Conservation (phyloP, 1,140 invertebrate species). For the Diuraphis noxia region DNA sequence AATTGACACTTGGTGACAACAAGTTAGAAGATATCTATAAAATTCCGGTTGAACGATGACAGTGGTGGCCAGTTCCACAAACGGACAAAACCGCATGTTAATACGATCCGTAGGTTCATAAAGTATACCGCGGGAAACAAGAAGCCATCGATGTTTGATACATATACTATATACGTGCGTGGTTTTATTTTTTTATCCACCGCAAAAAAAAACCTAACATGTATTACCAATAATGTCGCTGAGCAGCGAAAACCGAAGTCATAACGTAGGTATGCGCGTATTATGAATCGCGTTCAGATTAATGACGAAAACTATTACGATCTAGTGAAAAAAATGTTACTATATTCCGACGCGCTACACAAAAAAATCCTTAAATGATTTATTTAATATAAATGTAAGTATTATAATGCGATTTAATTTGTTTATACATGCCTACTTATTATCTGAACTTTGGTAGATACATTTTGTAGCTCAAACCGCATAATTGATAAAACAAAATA, state of each 20-base stretch:
- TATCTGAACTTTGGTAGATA: background rate
- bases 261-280: background rate
- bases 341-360: no score
- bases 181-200: background rate
- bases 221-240: background rate
- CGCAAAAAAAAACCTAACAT: background rate
- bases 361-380: no score
- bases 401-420: background rate
- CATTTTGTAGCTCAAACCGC: background rate
- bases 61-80: conserved; percentile 38
- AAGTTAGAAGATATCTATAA: conserved; percentile 5
- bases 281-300: background rate
- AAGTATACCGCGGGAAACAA: conserved; percentile 47
- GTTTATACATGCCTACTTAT: background rate
- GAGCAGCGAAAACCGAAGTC: background rate
- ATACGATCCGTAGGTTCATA: conserved; percentile 19
- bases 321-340: background rate
- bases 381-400: no score
- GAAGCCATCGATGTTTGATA: conserved; percentile 16
- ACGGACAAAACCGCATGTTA: conserved; percentile 53
- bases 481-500: background rate
- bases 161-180: conserved; percentile 21
- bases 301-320: background rate
- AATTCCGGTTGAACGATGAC: conserved; percentile 30
- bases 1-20: conserved; percentile 47